phyloP scores from a whole-genome alignment of 2,797 vertebrate species.

The Enteromius thamalakanensis region DNA sequence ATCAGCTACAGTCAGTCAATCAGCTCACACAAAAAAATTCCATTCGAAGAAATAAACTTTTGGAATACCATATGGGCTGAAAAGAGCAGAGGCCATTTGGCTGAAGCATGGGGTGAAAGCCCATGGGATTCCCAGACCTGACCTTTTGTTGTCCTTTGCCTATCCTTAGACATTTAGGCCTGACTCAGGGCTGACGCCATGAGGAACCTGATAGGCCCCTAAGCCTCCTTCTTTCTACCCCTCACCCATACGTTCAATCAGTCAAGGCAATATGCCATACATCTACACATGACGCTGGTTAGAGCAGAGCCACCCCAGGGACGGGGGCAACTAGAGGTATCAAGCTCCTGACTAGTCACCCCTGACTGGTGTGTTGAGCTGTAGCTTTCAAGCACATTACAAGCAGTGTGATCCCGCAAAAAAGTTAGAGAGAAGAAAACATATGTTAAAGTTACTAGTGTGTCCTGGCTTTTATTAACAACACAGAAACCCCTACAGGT shows the following conservation, averaged over 20 bases:
- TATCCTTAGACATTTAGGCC: conserved; percentile 8
- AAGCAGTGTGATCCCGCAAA: conserved; percentile 1
- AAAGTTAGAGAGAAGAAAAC: conserved; percentile 20
- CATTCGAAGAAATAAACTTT: conserved; percentile 28
- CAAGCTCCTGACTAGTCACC: not conserved
- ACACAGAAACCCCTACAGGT: not conserved
- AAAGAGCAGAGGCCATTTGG: conserved; percentile 40
- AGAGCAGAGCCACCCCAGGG: conserved; percentile 29
- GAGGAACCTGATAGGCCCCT: conserved; percentile 43
- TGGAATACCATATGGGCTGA: conserved; percentile 23
- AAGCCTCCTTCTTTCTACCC: conserved; percentile 1
- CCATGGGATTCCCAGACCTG: conserved; percentile 16
- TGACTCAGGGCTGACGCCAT: conserved; percentile 36
- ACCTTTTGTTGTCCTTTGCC: conserved; percentile 19
- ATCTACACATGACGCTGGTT: conserved; percentile 56
- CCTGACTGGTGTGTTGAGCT: conserved; percentile 6
- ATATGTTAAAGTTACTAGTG: conserved; percentile 16
- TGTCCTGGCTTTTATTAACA: conserved; percentile 7
- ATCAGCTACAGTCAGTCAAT: not conserved
- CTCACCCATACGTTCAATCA: conserved; percentile 44
- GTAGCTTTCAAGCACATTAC: conserved; percentile 9
- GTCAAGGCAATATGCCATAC: conserved; percentile 35
- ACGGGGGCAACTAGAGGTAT: conserved; percentile 1
- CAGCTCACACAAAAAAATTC: conserved; percentile 9
- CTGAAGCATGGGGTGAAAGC: conserved; percentile 19